Evolutionary conservation across 2,797 vertebrate species (phyloP), one percentile per base, ranked within the genome.

Genomic region (Macroramphosus scolopax): DNA sequence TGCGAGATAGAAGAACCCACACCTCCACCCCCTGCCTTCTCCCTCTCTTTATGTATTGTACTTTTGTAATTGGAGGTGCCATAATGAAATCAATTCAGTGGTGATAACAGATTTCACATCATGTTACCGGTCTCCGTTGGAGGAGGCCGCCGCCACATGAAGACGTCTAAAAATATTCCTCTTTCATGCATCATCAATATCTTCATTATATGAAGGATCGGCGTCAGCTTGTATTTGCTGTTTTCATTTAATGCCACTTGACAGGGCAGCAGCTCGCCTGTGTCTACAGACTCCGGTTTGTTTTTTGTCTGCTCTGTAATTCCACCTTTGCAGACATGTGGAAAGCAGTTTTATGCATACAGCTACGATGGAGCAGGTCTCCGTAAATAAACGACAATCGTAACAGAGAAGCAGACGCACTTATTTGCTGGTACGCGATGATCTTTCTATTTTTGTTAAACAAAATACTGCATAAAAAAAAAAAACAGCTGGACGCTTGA

Each of bases 141-240:
- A 86, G 59, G 67, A 65, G 51, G 22, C 63, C 31, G 22, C 63
- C 31, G 44, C 49, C 67, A 18, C 52, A 40, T 46, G 67, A 73
- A 73, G 63, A 70, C 49, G 24, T 79, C 81, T 89, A 87, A 85
- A 90, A 90, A 89, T 88, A 86, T 77, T 75, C 74, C 65, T 83
- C 83, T 83, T 89, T 90, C 87, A 88, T 85, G 79, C 87, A 87
- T 86, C 88, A 85, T 87, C 85, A 88, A 87, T 88, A 87, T 89
- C 87, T 89, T 91, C 81, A 88, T 90, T 87, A 88, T 50, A 68
- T 64, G 81, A 83, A 84, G 78, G 85, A 89, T 68, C 78, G 77
- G 77, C 78, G 82, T 91, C 87, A 83, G 66, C 63, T 87, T 83
- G 72, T 54, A 25, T 89, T 90, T 87, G 80, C 75, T 31, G 57